Evolutionary conservation across 2,888 invertebrate species (phyloP).

Genomic region (Eretmocerus hayati): DNA sequence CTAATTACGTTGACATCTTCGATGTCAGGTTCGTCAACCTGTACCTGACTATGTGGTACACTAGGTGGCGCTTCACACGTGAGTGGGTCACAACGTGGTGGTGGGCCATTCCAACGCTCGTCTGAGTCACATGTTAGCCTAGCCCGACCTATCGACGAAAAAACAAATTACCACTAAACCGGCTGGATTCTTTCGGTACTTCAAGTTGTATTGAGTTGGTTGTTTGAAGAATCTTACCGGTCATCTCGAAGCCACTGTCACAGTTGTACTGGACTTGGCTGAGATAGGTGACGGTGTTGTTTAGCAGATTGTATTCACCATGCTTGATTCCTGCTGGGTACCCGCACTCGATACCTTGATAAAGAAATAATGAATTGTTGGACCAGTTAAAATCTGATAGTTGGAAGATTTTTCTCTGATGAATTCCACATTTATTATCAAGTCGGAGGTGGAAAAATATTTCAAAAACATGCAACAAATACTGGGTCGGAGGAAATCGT

Average conservation of each 20-base stretch:
- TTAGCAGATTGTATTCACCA: slow-evolving; percentile 73
- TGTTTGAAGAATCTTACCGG: no score
- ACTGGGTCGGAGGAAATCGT: no score
- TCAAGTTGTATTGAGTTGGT: no score
- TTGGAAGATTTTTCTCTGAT: no score
- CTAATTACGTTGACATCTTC: slow-evolving; percentile 19
- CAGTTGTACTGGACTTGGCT: slow-evolving; percentile 81
- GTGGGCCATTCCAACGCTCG: slow-evolving; percentile 89
- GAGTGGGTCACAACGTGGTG: slow-evolving; percentile 69
- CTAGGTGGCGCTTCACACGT: slow-evolving; percentile 38
- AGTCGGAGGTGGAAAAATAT: no score
- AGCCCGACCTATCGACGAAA: slow-evolving; percentile 60
- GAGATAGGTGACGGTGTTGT: slow-evolving; percentile 80
- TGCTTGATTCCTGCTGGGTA: slow-evolving; percentile 79
- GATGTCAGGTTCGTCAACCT: slow-evolving; percentile 36
- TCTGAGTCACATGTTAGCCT: slow-evolving; percentile 84
- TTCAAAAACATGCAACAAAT: no score
- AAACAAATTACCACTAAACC: slow-evolving; percentile 38
- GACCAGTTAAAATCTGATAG: no score
- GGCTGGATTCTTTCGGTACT: no score
- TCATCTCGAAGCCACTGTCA: slow-evolving; percentile 77
- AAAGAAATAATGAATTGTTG: no score
- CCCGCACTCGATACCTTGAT: slow-evolving; percentile 88
- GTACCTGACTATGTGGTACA: slow-evolving; percentile 35
- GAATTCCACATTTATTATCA: no score